phyloP scores from a whole-genome alignment of 1,140 invertebrate genomes.

The Bradynema listronoti region DNA sequence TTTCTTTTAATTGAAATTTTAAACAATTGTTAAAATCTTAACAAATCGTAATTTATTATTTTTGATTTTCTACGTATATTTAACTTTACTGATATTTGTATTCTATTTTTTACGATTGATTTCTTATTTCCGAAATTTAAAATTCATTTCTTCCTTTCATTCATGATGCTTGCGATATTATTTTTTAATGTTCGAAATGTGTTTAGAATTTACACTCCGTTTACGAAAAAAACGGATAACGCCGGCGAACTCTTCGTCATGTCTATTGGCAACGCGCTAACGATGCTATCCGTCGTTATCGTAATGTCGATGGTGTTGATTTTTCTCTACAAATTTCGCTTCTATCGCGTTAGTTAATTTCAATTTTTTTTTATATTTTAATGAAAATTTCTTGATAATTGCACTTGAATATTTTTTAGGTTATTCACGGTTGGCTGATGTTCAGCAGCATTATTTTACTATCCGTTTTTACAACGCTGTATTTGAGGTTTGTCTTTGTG shows the following conservation, averaged over 20 bases:
- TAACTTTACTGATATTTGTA: too few relatives aligned
- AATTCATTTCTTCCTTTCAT: too few relatives aligned
- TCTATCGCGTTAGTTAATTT: constrained; percentile 77
- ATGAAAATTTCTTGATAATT: too few relatives aligned
- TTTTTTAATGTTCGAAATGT: too few relatives aligned
- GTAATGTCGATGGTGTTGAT: constrained; percentile 90
- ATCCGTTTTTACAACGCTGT: constrained; percentile 86
- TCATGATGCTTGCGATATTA: too few relatives aligned
- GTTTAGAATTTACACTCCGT: constrained; percentile 92
- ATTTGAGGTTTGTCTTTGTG: constrained; percentile 72
- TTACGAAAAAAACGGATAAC: constrained; percentile 82
- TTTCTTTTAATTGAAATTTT: too few relatives aligned
- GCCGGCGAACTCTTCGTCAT: constrained; percentile 86
- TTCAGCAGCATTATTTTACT: constrained; percentile 85
- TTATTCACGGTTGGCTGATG: constrained; percentile 91
- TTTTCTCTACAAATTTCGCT: constrained; percentile 86
- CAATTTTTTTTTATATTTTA: too few relatives aligned
- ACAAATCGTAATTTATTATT: too few relatives aligned
- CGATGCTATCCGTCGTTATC: constrained; percentile 83
- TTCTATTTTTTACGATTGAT: too few relatives aligned
- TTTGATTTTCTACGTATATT: too few relatives aligned
- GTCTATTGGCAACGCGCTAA: constrained; percentile 87
- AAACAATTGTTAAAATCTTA: too few relatives aligned
- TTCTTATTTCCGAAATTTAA: too few relatives aligned
- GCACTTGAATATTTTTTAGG: constrained; percentile 62